These are phyloP conservation scores for Helleia helle DNA, from an alignment of 2,888 invertebrate species.

Conservation along the genomic window DNA sequence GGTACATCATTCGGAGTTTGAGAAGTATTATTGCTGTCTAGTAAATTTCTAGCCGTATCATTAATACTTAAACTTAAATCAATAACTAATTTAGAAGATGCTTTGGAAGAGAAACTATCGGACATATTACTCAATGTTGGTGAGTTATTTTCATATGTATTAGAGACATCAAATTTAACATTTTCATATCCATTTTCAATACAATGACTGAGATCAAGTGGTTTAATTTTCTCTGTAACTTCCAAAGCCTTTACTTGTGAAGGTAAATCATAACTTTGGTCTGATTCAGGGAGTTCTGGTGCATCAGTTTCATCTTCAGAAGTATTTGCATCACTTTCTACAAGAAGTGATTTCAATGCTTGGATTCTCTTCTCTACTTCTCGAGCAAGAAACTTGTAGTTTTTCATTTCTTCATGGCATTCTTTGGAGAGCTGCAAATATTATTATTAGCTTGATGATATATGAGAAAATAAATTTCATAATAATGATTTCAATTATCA, in stretches of 20 bases:
- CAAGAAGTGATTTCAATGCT: conserved; percentile 48
- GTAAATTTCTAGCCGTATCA: conserved; percentile 28
- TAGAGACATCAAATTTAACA: conserved; percentile 12
- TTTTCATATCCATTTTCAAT: conserved; percentile 16
- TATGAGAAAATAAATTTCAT: neutral
- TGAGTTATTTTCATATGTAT: conserved; percentile 21
- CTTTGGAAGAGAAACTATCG: conserved; percentile 20
- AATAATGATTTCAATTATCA: conserved; percentile 10
- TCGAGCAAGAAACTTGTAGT: conserved; percentile 78
- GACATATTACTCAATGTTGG: conserved; percentile 27
- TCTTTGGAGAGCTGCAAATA: conserved; percentile 77
- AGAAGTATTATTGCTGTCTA: conserved; percentile 22
- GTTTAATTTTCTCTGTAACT: conserved; percentile 13
- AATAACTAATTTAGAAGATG: conserved; percentile 39
- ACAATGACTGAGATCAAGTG: conserved; percentile 21
- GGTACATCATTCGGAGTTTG: conserved; percentile 37
- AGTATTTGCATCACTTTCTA: conserved; percentile 36
- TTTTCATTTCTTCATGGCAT: conserved; percentile 77
- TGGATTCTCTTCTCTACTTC: conserved; percentile 75
- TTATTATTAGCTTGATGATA: conserved; percentile 9
- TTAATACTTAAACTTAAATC: conserved; percentile 47
- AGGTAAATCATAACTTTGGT: conserved; percentile 31
- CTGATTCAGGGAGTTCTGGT: conserved; percentile 44
- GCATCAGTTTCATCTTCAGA: conserved; percentile 41
- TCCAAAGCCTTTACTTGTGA: neutral